Percentiles rank a stretch among this genome's conserved stretches.
Conservation (phyloP, 2,113 vertebrate genomes). For the Aphelocoma coerulescens region DNA sequence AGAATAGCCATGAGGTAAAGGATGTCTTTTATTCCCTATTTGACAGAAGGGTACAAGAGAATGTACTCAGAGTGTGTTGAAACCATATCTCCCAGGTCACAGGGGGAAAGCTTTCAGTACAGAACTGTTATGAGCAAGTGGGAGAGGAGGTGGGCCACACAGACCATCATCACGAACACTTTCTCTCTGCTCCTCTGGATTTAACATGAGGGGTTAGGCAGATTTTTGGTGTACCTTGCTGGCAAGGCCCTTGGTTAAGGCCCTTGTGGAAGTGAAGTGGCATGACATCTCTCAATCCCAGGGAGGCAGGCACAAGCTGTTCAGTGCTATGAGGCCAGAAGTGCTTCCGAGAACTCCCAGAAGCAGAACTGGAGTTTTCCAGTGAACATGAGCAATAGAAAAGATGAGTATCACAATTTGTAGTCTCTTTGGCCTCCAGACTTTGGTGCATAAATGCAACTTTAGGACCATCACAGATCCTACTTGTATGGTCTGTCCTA, state of each 20-base stretch:
- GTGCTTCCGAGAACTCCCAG: not conserved
- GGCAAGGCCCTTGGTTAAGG: not conserved
- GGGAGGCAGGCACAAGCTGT: not conserved
- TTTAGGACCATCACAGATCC: not conserved
- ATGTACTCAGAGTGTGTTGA: fast-evolving
- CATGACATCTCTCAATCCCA: not conserved
- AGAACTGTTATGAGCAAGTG: not conserved
- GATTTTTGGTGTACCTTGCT: not conserved
- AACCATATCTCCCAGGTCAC: not conserved
- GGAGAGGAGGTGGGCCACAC: not conserved
- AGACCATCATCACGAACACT: not conserved
- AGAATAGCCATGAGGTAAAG: not conserved
- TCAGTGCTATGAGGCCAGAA: not conserved
- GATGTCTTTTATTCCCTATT: not conserved
- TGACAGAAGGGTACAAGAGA: not conserved
- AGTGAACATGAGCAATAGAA: not conserved
- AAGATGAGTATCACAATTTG: not conserved
- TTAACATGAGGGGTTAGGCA: not conserved
- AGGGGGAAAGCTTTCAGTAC: not conserved
- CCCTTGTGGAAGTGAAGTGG: not conserved
- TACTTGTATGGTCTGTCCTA: not conserved
- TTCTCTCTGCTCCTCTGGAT: not conserved
- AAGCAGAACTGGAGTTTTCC: not conserved
- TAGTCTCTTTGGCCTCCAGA: not conserved
- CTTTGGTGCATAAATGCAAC: not conserved